Base-by-base conservation (phyloP, 1,140 invertebrate genomes). In the Drosophila pseudoananassae region DNA sequence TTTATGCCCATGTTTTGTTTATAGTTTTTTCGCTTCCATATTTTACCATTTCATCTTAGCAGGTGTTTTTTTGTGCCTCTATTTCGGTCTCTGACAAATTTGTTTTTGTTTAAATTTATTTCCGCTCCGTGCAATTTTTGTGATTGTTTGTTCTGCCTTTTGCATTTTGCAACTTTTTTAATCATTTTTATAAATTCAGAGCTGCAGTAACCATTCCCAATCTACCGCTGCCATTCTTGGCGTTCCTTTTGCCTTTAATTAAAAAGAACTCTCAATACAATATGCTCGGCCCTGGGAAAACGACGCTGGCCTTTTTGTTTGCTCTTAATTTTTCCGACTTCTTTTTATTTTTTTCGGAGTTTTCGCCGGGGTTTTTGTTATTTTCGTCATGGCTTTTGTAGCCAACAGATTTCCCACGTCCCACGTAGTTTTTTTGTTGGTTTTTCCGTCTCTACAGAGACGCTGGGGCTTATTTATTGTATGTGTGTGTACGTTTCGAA, bases 251-350 rank as follows among this genome's bases (percentile, higher is more conserved):
- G 50, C 78, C 68, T 85, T 87, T 87, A 87, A 87, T 87, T 87
- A 87, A 87, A 87, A 87, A 75, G 65, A 88, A 87, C 82, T 88
- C 78, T 88, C 82, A 88, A 84, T 84, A 85, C 80, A 84, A 87
- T 88, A 88, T 88, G 82, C 78, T 73, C 61, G 70, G 51, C 65
- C 66, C 59, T 38, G 63, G 58, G 25, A 65, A 31, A 60, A 61
- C 78, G 60, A 58, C 69, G 59, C 55, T 83, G 59, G 58, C 56
- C 69, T 76, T 83, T 87, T 81, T 87, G 81, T 87, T 87, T 88
- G 70, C 70, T 78, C 72, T 85, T 85, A 80, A 84, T 87, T 87
- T 82, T 76, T 36, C 29, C 47, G 47, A 23, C 65, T 68, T 60
- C 31, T 17, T 66, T 46, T 40, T 61, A 51, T 54, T 55, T 31